phyloP scores from a whole-genome alignment of 2,797 vertebrate species.

The Alauda arvensis region DNA sequence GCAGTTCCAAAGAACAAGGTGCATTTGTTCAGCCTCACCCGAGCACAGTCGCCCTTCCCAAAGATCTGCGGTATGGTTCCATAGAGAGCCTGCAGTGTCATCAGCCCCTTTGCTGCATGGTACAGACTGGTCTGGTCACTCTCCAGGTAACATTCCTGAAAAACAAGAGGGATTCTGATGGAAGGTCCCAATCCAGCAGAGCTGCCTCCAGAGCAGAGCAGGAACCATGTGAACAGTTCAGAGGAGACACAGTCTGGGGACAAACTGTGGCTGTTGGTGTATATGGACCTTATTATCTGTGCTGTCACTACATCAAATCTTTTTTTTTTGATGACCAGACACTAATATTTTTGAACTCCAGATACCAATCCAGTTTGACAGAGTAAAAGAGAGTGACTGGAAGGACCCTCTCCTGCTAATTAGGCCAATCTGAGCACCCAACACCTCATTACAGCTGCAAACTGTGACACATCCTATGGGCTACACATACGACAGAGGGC shows the following conservation, averaged over 20 bases:
- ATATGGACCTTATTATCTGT: neutral
- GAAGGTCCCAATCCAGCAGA: neutral
- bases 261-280: neutral
- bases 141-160: constrained; percentile 95
- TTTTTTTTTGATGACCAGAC: neutral
- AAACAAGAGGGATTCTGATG: neutral
- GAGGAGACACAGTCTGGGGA: neutral
- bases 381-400: neutral
- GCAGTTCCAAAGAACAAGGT: neutral
- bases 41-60: constrained; percentile 94
- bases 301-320: neutral
- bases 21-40: constrained; percentile 72
- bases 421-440: neutral
- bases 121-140: constrained; percentile 96
- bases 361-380: neutral
- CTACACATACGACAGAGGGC: neutral
- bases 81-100: constrained; percentile 93
- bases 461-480: neutral
- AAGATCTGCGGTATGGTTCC: constrained; percentile 97
- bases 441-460: neutral
- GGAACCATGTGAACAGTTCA: neutral
- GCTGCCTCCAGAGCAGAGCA: neutral
- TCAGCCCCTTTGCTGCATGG: constrained; percentile 95
- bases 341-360: neutral
- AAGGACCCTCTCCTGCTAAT: neutral